Evolutionary conservation across 2,113 vertebrate genomes (phyloP).

Genomic region (Sylvilagus bachmani): DNA sequence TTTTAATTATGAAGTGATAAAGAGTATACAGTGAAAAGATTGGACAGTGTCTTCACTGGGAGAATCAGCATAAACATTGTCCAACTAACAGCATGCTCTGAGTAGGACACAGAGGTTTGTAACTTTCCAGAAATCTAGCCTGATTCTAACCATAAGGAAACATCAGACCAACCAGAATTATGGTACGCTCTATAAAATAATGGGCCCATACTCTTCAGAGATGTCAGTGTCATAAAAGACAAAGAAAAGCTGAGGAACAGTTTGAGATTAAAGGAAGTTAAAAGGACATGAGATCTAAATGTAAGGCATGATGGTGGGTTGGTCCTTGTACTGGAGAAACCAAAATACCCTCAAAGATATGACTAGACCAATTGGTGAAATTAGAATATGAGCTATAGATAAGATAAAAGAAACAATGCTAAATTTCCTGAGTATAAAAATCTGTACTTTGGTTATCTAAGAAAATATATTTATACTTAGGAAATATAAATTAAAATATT

Average conservation of each 20-base stretch:
- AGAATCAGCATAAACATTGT: not conserved
- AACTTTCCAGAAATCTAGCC: not conserved
- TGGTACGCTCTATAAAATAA: conserved; percentile 7
- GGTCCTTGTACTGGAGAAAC: conserved; percentile 14
- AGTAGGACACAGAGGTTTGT: not conserved
- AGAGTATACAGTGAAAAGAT: not conserved
- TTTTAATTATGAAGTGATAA: conserved; percentile 42
- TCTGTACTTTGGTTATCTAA: not conserved
- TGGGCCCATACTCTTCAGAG: not conserved
- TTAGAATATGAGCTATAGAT: conserved; percentile 29
- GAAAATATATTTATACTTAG: not conserved
- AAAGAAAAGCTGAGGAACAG: not conserved
- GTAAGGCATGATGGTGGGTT: not conserved
- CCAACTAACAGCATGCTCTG: not conserved
- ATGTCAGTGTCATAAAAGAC: conserved; percentile 27
- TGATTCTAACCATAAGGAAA: conserved; percentile 13
- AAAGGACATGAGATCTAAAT: conserved; percentile 10
- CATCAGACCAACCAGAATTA: not conserved
- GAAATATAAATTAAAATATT: conserved; percentile 27
- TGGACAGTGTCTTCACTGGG: not conserved
- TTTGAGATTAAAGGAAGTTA: conserved; percentile 33
- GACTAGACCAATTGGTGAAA: conserved; percentile 28
- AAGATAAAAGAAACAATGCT: not conserved
- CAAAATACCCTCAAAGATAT: not conserved
- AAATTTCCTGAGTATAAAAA: conserved; percentile 38